Evolutionary conservation across 1,140 invertebrate species (phyloP).

Genomic region (Wasmannia auropunctata): DNA sequence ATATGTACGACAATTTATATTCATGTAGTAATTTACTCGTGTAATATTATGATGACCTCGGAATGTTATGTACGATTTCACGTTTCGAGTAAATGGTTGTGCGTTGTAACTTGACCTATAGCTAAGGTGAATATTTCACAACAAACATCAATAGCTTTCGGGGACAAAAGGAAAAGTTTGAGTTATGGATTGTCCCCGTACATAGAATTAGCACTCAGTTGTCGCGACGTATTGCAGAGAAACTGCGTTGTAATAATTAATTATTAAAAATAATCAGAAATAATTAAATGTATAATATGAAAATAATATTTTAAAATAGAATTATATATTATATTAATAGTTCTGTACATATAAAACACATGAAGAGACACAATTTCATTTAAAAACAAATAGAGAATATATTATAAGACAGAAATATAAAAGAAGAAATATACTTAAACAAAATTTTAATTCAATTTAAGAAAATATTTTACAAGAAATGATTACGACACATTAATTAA

Average conservation of each 20-base stretch:
- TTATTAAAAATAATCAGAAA: neutral
- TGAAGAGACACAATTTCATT: neutral
- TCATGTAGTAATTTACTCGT: neutral
- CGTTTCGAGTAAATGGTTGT: neutral
- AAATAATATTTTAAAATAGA: neutral
- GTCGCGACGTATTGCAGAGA: neutral
- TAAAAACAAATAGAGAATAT: neutral
- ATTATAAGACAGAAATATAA: neutral
- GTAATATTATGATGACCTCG: neutral
- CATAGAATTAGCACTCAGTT: neutral
- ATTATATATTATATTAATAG: neutral
- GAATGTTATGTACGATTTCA: neutral
- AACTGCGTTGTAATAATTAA: neutral
- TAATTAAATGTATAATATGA: neutral
- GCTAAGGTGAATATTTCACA: conserved; percentile 25
- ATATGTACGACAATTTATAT: neutral
- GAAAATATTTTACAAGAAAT: neutral
- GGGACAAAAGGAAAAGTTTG: neutral
- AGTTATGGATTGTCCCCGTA: neutral
- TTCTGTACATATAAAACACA: neutral
- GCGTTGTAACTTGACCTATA: neutral
- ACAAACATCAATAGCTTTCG: conserved; percentile 36
- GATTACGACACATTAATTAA: neutral
- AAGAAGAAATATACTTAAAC: neutral
- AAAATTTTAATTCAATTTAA: neutral